phyloP scores from a whole-genome alignment of 1,140 invertebrate species.

The Laupala kohalensis region DNA sequence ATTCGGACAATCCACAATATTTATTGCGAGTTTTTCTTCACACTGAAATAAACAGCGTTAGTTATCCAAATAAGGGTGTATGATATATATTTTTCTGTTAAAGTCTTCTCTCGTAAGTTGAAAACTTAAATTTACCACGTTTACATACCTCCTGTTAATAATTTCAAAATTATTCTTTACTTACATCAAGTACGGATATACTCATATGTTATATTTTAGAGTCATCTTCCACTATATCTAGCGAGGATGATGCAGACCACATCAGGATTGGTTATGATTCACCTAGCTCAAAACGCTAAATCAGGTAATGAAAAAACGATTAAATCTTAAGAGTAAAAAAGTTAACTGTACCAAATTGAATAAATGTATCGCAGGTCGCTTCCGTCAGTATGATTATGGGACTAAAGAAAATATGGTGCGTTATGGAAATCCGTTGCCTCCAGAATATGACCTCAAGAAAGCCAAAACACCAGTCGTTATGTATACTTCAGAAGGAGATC shows the following conservation, averaged over 20 bases:
- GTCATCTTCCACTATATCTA: background rate
- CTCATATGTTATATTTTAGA: too few relatives aligned
- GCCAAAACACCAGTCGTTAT: conserved; percentile 42
- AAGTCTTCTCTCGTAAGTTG: too few relatives aligned
- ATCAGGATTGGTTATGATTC: background rate
- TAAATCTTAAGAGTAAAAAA: too few relatives aligned
- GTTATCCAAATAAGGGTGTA: too few relatives aligned
- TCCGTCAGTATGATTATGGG: conserved; percentile 36
- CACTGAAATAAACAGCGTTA: too few relatives aligned
- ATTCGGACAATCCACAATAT: too few relatives aligned
- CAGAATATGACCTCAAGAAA: conserved; percentile 37
- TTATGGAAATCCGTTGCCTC: conserved; percentile 37
- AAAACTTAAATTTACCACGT: too few relatives aligned
- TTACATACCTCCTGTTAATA: too few relatives aligned
- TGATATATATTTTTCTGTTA: too few relatives aligned
- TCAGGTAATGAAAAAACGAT: background rate
- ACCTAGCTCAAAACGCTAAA: background rate
- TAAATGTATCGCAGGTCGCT: conserved; percentile 12
- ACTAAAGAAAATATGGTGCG: conserved; percentile 30
- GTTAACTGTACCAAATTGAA: background rate
- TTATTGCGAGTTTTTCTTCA: too few relatives aligned
- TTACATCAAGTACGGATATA: too few relatives aligned
- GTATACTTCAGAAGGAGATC: conserved; percentile 50
- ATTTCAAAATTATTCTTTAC: too few relatives aligned
- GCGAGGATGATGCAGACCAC: background rate